Evolutionary conservation across 2,888 invertebrate genomes (phyloP), one percentile per base, ranked within the genome.

Genomic region (Anoplius nigerrimus): DNA sequence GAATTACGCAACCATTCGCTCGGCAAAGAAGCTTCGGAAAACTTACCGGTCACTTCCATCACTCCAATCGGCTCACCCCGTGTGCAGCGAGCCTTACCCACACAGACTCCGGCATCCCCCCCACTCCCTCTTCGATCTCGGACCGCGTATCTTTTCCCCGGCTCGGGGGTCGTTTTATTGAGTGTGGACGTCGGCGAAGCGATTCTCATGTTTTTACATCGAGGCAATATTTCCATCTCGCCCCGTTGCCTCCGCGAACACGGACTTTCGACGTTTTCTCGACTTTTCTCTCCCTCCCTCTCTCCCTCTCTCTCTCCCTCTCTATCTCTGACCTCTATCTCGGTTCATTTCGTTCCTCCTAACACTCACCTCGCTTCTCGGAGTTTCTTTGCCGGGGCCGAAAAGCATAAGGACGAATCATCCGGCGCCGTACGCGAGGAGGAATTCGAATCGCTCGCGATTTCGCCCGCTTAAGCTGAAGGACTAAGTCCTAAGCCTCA

Each of bases 171-270:
- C 85, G 82, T 87, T 88, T 87, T 86, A 88, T 88, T 80, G 87
- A 86, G 87, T 85, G 84, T 80, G 81, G 81, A 84, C 82, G 83
- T 76, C 79, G 79, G 81, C 82, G 83, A 83, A 83, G 77, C 82
- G 84, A 84, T 87, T 83, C 88, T 88, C 88, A 88, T 88, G 88
- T 88, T 88, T 88, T 88, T 88, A 88, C 88, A 88, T 88, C 85
- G 87, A 85, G 86, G 88, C 88, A 88, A 88, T 88, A 88, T 88
- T 87, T 87, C 87, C 82, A 88, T 87, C 82, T 85, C 85, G 88
- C 86, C 84, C 82, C 85, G 87, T 84, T 88, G 86, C 82, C 75
- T 82, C 71, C 66, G 51, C 69, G 84, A 82, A 82, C 84, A 82
- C 78, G 82, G 79, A 82, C 80, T 79, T 78, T 79, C 79, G 78